Percentiles rank a stretch among this genome's conserved stretches.
These are phyloP conservation scores for Onychomys torridus DNA, from an alignment of 2,797 vertebrate species.

Conservation along the genomic window DNA sequence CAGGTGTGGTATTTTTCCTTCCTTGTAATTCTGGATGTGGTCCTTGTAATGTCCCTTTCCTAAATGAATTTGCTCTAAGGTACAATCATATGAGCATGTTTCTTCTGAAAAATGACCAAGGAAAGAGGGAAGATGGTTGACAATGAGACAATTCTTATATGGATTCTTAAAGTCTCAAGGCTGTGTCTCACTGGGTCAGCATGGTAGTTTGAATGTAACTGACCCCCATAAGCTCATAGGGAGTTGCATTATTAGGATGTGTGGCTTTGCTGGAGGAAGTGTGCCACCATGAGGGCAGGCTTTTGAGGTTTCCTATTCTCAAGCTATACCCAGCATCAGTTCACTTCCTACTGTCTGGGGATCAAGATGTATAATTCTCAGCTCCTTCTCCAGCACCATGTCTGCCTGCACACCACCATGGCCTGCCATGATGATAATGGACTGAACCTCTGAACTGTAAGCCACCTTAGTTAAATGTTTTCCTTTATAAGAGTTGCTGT, in stretches of 20 bases:
- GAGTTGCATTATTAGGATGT: background rate
- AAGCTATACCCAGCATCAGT: background rate
- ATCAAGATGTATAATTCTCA: background rate
- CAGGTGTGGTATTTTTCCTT: no score
- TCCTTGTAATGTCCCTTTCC: background rate
- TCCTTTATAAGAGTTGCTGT: background rate
- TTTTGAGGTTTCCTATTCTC: background rate
- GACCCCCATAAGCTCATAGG: background rate
- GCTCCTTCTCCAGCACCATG: background rate
- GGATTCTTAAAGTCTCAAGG: conserved; percentile 18
- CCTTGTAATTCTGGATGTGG: no score
- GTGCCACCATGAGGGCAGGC: no score
- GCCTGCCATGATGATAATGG: background rate
- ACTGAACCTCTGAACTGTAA: background rate
- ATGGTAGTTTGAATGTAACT: background rate
- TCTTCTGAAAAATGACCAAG: background rate
- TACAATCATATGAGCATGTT: background rate
- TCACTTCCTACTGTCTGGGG: background rate
- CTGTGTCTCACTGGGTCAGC: background rate
- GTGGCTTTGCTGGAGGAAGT: background rate
- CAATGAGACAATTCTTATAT: background rate
- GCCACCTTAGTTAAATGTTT: background rate
- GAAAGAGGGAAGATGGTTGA: background rate
- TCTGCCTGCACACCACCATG: background rate
- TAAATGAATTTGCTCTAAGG: conserved; percentile 13